phyloP scores from a whole-genome alignment of 1,140 invertebrate species.

The Microplitis demolitor region DNA sequence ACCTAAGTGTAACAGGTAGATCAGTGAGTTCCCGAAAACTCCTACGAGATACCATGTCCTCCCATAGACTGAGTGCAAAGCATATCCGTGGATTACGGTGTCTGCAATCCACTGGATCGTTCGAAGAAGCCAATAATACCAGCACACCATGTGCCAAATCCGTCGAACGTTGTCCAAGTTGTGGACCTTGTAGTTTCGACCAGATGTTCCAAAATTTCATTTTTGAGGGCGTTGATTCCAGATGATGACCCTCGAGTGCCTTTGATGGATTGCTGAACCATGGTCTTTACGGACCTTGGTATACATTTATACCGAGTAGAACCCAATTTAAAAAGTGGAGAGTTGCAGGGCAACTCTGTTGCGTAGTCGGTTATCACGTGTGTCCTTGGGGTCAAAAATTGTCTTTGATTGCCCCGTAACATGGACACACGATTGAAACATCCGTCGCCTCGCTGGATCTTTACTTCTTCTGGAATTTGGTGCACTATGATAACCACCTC shows the following conservation, averaged over 20 bases:
- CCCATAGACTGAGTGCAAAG: conserved; percentile 24
- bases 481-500: conserved; percentile 29
- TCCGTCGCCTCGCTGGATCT: background rate
- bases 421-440: conserved; percentile 34
- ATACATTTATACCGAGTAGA: conserved; percentile 6
- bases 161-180: conserved; percentile 16
- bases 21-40: conserved; percentile 22
- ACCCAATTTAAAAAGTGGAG: conserved; percentile 13
- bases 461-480: conserved; percentile 28
- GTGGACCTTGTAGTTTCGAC: conserved; percentile 14
- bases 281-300: conserved; percentile 8
- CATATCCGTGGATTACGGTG: conserved; percentile 20
- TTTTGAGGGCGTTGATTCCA: background rate
- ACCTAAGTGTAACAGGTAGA: conserved; percentile 11
- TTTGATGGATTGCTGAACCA: background rate
- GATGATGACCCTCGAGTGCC: no score
- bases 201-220: background rate
- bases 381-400: conserved; percentile 29
- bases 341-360: conserved; percentile 1
- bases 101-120: conserved; percentile 20
- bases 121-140: conserved; percentile 17
- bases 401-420: background rate
- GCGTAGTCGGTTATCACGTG: conserved; percentile 17
- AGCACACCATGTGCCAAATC: conserved; percentile 24
- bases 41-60: conserved; percentile 22